phyloP scores from a whole-genome alignment of 2,888 invertebrate species.

The Dicycla oo region DNA sequence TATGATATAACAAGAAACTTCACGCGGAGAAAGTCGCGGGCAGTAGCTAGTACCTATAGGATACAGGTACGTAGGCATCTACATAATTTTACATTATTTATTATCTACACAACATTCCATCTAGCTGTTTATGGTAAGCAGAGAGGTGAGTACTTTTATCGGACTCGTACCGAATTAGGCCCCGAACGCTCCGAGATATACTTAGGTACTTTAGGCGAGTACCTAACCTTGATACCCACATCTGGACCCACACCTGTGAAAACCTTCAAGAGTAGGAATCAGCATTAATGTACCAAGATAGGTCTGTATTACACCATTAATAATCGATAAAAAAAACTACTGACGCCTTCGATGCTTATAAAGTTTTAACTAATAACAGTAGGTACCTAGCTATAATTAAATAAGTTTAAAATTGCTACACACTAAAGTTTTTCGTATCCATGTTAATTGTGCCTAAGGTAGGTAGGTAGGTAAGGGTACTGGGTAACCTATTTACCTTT shows the following conservation, averaged over 20 bases:
- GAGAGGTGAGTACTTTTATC: not conserved
- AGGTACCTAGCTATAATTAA: not conserved
- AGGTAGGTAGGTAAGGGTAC: not conserved
- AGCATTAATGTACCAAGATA: not conserved
- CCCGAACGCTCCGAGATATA: not conserved
- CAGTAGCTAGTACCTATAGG: too few relatives aligned
- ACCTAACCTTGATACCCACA: not conserved
- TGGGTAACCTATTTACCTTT: not conserved
- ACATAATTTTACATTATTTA: not conserved
- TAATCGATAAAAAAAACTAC: too few relatives aligned
- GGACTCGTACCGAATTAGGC: not conserved
- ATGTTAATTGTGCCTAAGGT: not conserved
- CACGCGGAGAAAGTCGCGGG: too few relatives aligned
- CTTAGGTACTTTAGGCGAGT: not conserved
- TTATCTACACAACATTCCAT: not conserved
- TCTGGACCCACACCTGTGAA: constrained; percentile 3
- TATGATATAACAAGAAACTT: too few relatives aligned
- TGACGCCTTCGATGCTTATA: not conserved
- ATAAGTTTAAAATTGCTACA: not conserved
- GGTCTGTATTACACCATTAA: too few relatives aligned
- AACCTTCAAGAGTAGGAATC: not conserved
- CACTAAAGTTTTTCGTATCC: not conserved
- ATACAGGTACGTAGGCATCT: not conserved
- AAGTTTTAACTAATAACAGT: not conserved
- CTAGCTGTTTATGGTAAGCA: not conserved